Base-by-base conservation (phyloP, 2,113 vertebrate species). In the Dendropsophus ebraccatus region DNA sequence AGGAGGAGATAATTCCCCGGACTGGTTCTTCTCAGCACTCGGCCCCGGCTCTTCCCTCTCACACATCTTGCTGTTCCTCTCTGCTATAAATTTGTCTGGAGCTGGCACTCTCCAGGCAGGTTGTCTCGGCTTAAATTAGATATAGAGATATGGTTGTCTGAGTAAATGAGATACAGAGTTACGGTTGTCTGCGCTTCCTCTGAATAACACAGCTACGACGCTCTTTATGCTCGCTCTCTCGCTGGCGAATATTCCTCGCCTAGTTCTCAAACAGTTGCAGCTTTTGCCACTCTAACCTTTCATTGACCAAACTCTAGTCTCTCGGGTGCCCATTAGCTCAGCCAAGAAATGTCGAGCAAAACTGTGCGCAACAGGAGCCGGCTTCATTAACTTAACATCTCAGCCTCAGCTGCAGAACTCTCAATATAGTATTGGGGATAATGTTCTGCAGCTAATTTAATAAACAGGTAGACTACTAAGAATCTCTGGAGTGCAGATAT, bases 81-180 rank as follows among this genome's bases (percentile, higher is more conserved):
- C 23, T 21, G 72, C 72, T 76, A 75, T 84, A 62, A 84, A 76
- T 84, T 56, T 84, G 82, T 76, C 23, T 76, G 83, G 28, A 52
- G 72, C 56, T 35, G 73, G 83, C 37, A n/a, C 52, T 76, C 72
- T 65, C 17, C 25, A 5, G 73, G 83, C 72, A 65, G 83, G 41
- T 76, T 65, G 72, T 84, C 83, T 84, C n/a, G 35, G 25, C 72
- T 50, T 84, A 84, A 49, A 76, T 84, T 65, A 84, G 73, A 65
- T 76, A 47, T 76, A 84, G 72, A 75, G 82, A 75, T 84, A 75
- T 65, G 82, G 70, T 62, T 84, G 82, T 84, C 54, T 75, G 72
- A 84, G 72, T 84, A 75, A 84, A 84, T 84, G 54, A 84, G 82
- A 84, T 47, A 84, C n/a, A 84, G 72, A 76, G 83, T 77, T 77